A percentile compares a stretch with the other conserved stretches of the same genome.
Evolutionary conservation across 2,113 vertebrate species (phyloP).

Genomic region (Rhinichthys klamathensis): DNA sequence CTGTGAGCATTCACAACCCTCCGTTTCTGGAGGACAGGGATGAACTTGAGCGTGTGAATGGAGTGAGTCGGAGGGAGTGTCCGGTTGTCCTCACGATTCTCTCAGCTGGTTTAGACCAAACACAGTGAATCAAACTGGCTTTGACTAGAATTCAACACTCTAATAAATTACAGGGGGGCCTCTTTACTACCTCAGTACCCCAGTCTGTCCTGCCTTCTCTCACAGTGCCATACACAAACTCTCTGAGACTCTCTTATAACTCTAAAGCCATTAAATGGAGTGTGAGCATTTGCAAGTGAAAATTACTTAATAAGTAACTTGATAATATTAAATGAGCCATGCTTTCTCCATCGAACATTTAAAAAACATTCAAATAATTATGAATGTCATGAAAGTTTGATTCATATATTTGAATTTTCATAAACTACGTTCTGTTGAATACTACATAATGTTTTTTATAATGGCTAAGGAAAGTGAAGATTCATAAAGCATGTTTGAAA

Average conservation of each 20-base stretch:
- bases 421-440: background rate
- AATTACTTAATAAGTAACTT: background rate
- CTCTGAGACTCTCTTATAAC: background rate
- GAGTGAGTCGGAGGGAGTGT: background rate
- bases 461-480: background rate
- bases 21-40: background rate
- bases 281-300: background rate
- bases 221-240: background rate
- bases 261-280: no score
- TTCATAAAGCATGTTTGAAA: no score
- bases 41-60: background rate
- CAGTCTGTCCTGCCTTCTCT: background rate
- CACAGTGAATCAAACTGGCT: background rate
- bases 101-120: slow-evolving; percentile 11
- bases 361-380: background rate
- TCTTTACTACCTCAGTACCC: background rate
- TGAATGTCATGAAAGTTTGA: background rate
- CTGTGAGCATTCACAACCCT: background rate
- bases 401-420: background rate
- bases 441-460: background rate
- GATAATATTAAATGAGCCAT: background rate
- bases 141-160: slow-evolving; percentile 4
- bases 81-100: background rate
- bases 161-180: slow-evolving; percentile 14
- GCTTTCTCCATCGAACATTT: background rate